Evolutionary conservation across 2,113 vertebrate genomes (phyloP).

Genomic region (Setophaga kirtlandii): DNA sequence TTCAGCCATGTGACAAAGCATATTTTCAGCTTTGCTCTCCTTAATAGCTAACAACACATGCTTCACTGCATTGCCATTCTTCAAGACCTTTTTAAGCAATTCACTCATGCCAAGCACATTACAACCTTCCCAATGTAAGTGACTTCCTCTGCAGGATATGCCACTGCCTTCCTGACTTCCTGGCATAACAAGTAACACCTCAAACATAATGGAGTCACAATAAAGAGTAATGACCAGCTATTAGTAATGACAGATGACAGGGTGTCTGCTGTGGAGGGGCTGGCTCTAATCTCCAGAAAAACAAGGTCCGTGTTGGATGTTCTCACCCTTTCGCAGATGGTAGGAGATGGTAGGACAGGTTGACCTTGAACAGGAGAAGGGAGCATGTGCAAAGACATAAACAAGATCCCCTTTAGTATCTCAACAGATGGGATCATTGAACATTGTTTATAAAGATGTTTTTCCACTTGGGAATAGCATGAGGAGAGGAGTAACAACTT

Average conservation of each 20-base stretch:
- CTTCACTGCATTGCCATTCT: not conserved
- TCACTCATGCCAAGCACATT: not conserved
- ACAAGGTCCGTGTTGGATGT: not conserved
- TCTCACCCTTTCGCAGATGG: not conserved
- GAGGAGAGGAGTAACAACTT: not conserved
- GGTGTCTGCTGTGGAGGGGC: rapidly evolving
- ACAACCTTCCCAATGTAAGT: not conserved
- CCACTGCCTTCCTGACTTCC: not conserved
- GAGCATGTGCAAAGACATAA: not conserved
- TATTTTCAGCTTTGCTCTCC: not conserved
- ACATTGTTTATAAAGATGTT: not conserved
- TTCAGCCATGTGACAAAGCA: not conserved
- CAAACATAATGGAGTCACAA: not conserved
- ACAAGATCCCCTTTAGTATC: not conserved
- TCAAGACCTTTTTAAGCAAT: not conserved
- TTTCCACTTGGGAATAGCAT: not conserved
- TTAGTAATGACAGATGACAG: not conserved
- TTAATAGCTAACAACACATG: not conserved
- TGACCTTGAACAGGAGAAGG: not conserved
- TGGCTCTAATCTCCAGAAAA: not conserved
- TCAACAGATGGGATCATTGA: not conserved
- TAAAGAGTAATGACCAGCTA: not conserved
- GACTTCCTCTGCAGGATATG: not conserved
- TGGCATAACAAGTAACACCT: not conserved
- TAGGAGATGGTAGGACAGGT: not conserved